These are phyloP conservation scores for Sphaerophoria rueppellii DNA, from an alignment of 2,888 invertebrate genomes.

Conservation along the genomic window DNA sequence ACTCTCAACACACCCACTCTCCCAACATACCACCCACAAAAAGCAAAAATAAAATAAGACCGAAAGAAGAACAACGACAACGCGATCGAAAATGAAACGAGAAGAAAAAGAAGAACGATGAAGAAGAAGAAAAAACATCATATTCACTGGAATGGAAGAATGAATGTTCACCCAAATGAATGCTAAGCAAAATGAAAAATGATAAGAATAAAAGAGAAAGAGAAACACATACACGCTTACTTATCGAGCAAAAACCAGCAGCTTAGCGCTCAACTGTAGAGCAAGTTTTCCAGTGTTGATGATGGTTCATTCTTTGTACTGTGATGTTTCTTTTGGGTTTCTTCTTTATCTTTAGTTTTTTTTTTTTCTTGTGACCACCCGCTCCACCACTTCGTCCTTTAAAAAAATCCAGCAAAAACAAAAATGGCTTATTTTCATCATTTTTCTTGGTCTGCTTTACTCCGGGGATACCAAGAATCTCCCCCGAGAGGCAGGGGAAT, in stretches of 20 bases:
- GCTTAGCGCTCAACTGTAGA: background rate
- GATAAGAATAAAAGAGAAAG: slow-evolving; percentile 53
- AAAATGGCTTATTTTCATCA: slow-evolving; percentile 65
- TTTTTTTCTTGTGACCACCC: background rate
- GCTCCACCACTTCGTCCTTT: background rate
- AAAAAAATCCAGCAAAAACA: background rate
- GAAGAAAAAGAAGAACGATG: slow-evolving; percentile 44
- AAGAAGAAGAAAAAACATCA: slow-evolving; percentile 38
- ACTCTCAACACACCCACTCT: slow-evolving; percentile 54
- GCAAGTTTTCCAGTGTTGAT: slow-evolving; percentile 37
- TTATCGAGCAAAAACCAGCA: background rate
- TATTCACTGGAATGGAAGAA: slow-evolving; percentile 69
- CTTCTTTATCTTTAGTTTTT: slow-evolving; percentile 25
- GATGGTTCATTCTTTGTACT: slow-evolving; percentile 45
- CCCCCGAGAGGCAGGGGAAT: too few species aligned
- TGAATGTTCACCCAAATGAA: slow-evolving; percentile 71
- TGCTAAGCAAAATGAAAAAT: slow-evolving; percentile 55
- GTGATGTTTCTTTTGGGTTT: slow-evolving; percentile 38
- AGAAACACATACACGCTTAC: slow-evolving; percentile 8
- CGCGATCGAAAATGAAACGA: slow-evolving; percentile 56
- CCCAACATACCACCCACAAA: slow-evolving; percentile 41
- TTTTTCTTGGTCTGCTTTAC: slow-evolving; percentile 55
- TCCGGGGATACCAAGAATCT: background rate
- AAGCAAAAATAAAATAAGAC: slow-evolving; percentile 8
- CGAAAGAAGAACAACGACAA: slow-evolving; percentile 37